These are phyloP conservation scores for Dinomys branickii DNA, from an alignment of 2,113 vertebrate species.

Conservation along the genomic window DNA sequence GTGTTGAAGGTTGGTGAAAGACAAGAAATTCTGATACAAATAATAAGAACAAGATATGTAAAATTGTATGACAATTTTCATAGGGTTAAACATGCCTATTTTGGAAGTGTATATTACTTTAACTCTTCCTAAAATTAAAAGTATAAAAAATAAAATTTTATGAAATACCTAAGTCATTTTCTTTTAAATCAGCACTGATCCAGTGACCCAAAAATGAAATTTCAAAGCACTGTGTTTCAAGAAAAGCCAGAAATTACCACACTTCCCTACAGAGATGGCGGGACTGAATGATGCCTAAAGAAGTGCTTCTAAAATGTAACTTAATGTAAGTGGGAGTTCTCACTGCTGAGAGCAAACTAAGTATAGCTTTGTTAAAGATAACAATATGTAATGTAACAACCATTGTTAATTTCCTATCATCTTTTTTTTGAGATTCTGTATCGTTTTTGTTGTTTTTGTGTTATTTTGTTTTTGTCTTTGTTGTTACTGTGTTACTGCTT, in stretches of 20 bases:
- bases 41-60: conserved; percentile 69
- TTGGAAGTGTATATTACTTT: conserved; percentile 56
- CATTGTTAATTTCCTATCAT: too few relatives aligned
- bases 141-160: conserved; percentile 53
- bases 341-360: conserved; percentile 26
- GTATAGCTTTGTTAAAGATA: neutral
- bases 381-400: too few relatives aligned
- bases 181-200: conserved; percentile 32
- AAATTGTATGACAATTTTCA: conserved; percentile 67
- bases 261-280: neutral
- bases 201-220: conserved; percentile 27
- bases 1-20: conserved; percentile 69
- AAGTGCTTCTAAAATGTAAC: conserved; percentile 14
- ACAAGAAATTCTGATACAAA: conserved; percentile 71
- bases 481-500: too few relatives aligned
- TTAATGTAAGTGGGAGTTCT: conserved; percentile 44
- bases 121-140: conserved; percentile 58
- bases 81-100: conserved; percentile 63
- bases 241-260: conserved; percentile 15
- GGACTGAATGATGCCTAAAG: conserved; percentile 27
- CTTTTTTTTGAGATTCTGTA: too few relatives aligned
- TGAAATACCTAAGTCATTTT: conserved; percentile 54
- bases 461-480: too few relatives aligned
- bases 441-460: too few relatives aligned
- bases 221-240: conserved; percentile 5